A percentile compares a stretch with the other conserved stretches of the same genome.
Conservation (phyloP, 2,113 vertebrate species). For the Percina caprodes region DNA sequence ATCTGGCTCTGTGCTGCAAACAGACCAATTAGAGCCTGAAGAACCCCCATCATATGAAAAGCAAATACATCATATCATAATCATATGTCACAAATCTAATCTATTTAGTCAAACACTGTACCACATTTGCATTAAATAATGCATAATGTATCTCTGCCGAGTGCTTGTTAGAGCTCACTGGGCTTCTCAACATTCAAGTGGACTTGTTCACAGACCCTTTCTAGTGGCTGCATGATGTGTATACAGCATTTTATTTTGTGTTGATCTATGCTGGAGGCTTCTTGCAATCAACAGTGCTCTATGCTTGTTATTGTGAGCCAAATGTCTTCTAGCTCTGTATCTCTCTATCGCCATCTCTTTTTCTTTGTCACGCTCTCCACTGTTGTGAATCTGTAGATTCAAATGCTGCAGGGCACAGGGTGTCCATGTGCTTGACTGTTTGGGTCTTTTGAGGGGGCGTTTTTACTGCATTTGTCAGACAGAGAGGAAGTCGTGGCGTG, state of each 20-base stretch:
- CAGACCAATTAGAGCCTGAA: constrained; percentile 30
- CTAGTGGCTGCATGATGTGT: constrained; percentile 37
- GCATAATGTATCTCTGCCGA: background rate
- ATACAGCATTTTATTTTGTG: constrained; percentile 46
- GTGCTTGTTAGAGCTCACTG: constrained; percentile 20
- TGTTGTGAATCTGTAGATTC: constrained; percentile 59
- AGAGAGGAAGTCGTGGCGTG: background rate
- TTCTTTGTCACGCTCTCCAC: constrained; percentile 27
- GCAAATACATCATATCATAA: background rate
- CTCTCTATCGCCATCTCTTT: constrained; percentile 21
- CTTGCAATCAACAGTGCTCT: constrained; percentile 57
- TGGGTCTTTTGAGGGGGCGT: constrained; percentile 4
- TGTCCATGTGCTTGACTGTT: constrained; percentile 41
- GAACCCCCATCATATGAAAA: background rate
- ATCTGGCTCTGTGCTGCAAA: constrained; percentile 21
- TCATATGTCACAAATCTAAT: constrained; percentile 8
- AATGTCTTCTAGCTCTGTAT: constrained; percentile 61
- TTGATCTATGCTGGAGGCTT: constrained; percentile 64
- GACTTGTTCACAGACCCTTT: constrained; percentile 43
- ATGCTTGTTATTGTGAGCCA: constrained; percentile 67
- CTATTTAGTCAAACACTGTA: constrained; percentile 4
- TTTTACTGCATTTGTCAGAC: constrained; percentile 22
- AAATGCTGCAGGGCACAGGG: constrained; percentile 53
- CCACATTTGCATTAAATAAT: background rate
- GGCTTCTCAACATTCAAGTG: constrained; percentile 18